Evolutionary conservation across 1,140 invertebrate genomes (phyloP), one percentile per base, ranked within the genome.

Genomic region (Xylocopa sonorina): DNA sequence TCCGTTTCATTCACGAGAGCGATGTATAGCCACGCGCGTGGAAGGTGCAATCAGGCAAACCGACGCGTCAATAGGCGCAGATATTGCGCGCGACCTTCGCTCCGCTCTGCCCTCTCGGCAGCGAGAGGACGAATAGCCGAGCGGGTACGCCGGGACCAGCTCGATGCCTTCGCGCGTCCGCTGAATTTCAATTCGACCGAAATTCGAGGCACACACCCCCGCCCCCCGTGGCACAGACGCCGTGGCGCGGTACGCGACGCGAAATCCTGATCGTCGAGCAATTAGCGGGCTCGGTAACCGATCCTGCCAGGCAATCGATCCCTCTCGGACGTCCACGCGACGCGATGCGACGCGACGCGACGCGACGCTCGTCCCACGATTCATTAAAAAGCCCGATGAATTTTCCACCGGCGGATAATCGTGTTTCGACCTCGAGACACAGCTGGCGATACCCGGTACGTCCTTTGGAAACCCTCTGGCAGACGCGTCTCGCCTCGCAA

Each of bases 141-240:
- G 27, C 14, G 38, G 16, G 4, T 46, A n/a, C 41, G 62, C 4
- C 10, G 38, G 60, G 29, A 14, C 27, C 27, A 29, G 24, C 6
- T 18, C n/a, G 76, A 32, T 7, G 48, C 16, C 29, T 62, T 2
- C 14, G n/a, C 46, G 21, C 10, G 57, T 63, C 73, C 41, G 78
- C 66, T 81, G 83, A 81, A 85, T 84, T 84, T 85, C 83, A 84
- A 85, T 85, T n/a, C 81, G 53, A 71, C n/a, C 50, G 58, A 53
- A 48, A 60, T 32, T 41, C 63, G 75, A 60, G 53, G 27, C 51
- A n/a, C 32, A 27, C 9, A n/a, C n/a, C n/a, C n/a, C n/a, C n/a
- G n/a, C n/a, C n/a, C n/a, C n/a, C n/a, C n/a, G n/a, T n/a, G n/a
- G n/a, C n/a, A n/a, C 16, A 43, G 50, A 10, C 60, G 41, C 3